A percentile compares a stretch with the other conserved stretches of the same genome.
Evolutionary conservation across 2,888 invertebrate genomes (phyloP).

Genomic region (Nebria brevicollis): DNA sequence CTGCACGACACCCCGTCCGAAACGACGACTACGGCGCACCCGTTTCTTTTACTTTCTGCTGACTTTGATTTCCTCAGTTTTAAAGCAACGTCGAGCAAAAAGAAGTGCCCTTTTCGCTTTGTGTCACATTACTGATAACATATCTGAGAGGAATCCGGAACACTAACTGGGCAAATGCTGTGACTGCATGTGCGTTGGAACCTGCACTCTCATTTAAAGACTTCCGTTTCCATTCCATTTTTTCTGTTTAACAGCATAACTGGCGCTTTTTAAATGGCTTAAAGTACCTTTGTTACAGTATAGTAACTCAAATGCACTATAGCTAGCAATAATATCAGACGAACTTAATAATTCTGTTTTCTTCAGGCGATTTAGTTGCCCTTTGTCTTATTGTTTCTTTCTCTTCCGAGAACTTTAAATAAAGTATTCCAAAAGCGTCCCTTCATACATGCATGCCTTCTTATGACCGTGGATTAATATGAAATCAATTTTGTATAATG

Average conservation of each 20-base stretch:
- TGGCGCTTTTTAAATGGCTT: neutral
- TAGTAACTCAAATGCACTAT: neutral
- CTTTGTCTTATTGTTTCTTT: no score
- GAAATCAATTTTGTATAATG: constrained; percentile 5
- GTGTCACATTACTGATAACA: constrained; percentile 47
- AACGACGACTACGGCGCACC: constrained; percentile 2
- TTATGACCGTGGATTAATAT: neutral
- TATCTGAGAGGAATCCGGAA: constrained; percentile 35
- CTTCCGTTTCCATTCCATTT: neutral
- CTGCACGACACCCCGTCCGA: neutral
- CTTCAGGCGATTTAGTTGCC: no score
- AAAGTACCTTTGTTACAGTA: neutral
- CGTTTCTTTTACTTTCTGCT: constrained; percentile 46
- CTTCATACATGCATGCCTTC: neutral
- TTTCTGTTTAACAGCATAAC: neutral
- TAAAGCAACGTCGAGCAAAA: constrained; percentile 45
- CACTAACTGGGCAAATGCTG: constrained; percentile 30
- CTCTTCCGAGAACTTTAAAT: neutral
- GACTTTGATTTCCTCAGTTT: constrained; percentile 47
- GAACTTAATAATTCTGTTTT: no score
- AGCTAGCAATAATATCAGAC: neutral
- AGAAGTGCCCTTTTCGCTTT: constrained; percentile 44
- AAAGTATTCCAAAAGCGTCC: neutral
- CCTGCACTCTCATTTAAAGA: neutral
- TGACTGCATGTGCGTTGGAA: neutral